phyloP scores from a whole-genome alignment of 2,888 invertebrate genomes.

The Sycophila texana region DNA sequence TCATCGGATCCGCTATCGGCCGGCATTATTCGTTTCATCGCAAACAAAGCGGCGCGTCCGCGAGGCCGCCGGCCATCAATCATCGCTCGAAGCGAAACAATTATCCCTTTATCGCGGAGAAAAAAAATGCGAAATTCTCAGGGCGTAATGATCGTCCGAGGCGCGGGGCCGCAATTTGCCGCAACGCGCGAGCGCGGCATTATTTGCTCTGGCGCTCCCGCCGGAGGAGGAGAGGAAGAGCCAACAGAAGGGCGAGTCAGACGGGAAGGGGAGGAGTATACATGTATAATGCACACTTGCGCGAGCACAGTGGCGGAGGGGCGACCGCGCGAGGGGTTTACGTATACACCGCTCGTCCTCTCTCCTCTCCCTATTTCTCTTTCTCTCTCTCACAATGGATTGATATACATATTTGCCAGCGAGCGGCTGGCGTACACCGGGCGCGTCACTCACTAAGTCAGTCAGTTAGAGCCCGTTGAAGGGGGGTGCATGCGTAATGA shows the following conservation, averaged over 20 bases:
- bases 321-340: neutral
- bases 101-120: neutral
- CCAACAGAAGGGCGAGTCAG: slow-evolving; percentile 18
- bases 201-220: too few species aligned
- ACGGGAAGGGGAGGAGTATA: slow-evolving; percentile 39
- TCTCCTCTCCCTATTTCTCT: neutral
- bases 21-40: too few species aligned
- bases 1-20: too few species aligned
- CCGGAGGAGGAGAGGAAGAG: neutral
- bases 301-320: neutral
- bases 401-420: slow-evolving; percentile 58
- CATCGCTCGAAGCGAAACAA: too few species aligned
- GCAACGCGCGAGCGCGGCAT: neutral
- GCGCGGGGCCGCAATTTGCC: too few species aligned
- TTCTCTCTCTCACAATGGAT: slow-evolving; percentile 55
- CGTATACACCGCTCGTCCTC: neutral
- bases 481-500: slow-evolving; percentile 73
- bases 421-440: slow-evolving; percentile 54
- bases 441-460: slow-evolving; percentile 69
- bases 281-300: slow-evolving; percentile 10
- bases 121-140: neutral
- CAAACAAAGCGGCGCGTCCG: too few species aligned
- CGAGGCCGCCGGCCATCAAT: too few species aligned
- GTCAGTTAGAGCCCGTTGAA: slow-evolving; percentile 62
- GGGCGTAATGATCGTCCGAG: too few species aligned